phyloP scores from a whole-genome alignment of 2,797 vertebrate genomes.

The Chaenodraco wilsoni region DNA sequence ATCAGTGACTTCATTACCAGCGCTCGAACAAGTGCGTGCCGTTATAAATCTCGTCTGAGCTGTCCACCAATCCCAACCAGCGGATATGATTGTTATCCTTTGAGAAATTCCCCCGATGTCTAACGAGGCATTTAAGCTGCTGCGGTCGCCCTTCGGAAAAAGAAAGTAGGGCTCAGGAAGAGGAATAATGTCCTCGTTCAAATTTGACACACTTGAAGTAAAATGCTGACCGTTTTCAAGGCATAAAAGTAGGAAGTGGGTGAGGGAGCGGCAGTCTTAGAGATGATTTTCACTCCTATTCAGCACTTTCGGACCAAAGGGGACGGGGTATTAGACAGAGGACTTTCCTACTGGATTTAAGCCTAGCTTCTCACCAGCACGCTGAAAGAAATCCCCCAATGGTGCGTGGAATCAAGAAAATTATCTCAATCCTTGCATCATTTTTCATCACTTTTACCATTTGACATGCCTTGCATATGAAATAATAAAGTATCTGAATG shows the following conservation, averaged over 20 bases:
- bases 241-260: slow-evolving; percentile 66
- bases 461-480: slow-evolving; percentile 34
- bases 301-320: slow-evolving; percentile 75
- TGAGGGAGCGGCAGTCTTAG: slow-evolving; percentile 57
- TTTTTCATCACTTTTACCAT: slow-evolving; percentile 68
- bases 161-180: slow-evolving; percentile 64
- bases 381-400: slow-evolving; percentile 59
- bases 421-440: slow-evolving; percentile 78
- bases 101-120: slow-evolving; percentile 69
- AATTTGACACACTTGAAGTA: slow-evolving; percentile 78
- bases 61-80: slow-evolving; percentile 62
- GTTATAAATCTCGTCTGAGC: slow-evolving; percentile 63
- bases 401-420: slow-evolving; percentile 66
- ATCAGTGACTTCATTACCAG: slow-evolving; percentile 64
- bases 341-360: slow-evolving; percentile 72
- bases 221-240: slow-evolving; percentile 81
- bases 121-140: slow-evolving; percentile 79
- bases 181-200: slow-evolving; percentile 79
- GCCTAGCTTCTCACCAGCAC: slow-evolving; percentile 54
- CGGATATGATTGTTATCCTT: slow-evolving; percentile 69
- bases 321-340: slow-evolving; percentile 69
- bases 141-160: slow-evolving; percentile 52
- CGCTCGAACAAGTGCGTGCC: slow-evolving; percentile 46
- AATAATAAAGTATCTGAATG: slow-evolving; percentile 66
- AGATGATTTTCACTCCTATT: slow-evolving; percentile 76